phyloP scores from a whole-genome alignment of 2,888 invertebrate species.

The Horisme vitalbata region DNA sequence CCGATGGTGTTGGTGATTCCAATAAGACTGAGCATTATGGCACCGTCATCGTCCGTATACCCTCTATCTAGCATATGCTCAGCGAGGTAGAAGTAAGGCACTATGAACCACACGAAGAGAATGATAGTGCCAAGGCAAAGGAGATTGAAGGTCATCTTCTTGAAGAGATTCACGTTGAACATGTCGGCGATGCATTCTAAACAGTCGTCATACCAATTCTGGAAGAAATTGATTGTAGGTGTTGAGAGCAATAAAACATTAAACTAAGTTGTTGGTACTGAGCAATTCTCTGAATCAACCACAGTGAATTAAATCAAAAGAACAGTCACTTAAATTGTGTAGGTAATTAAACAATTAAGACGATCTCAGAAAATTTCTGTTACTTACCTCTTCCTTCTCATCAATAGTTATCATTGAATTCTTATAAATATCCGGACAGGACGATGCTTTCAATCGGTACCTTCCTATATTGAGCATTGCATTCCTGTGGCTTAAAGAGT shows the following conservation, averaged over 20 bases:
- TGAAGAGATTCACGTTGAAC: conserved; percentile 91
- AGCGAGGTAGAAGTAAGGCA: conserved; percentile 96
- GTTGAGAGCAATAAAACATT: too few relatives aligned
- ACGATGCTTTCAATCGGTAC: conserved; percentile 92
- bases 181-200: conserved; percentile 62
- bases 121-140: conserved; percentile 93
- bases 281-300: too few relatives aligned
- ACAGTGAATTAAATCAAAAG: too few relatives aligned
- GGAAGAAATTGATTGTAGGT: conserved; percentile 34
- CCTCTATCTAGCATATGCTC: conserved; percentile 89
- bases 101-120: conserved; percentile 96
- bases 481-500: conserved; percentile 93
- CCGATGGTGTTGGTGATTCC: conserved; percentile 96
- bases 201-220: conserved; percentile 75
- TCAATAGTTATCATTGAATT: conserved; percentile 94
- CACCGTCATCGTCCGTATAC: conserved; percentile 88
- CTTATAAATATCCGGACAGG: conserved; percentile 95
- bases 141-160: conserved; percentile 89
- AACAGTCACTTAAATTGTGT: too few relatives aligned
- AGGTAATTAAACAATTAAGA: too few relatives aligned
- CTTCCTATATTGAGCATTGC: conserved; percentile 92
- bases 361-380: too few relatives aligned
- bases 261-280: too few relatives aligned
- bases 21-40: conserved; percentile 92
- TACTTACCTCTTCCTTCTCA: conserved; percentile 88